phyloP scores from a whole-genome alignment of 2,888 invertebrate species.

The Drosophila neutralis region DNA sequence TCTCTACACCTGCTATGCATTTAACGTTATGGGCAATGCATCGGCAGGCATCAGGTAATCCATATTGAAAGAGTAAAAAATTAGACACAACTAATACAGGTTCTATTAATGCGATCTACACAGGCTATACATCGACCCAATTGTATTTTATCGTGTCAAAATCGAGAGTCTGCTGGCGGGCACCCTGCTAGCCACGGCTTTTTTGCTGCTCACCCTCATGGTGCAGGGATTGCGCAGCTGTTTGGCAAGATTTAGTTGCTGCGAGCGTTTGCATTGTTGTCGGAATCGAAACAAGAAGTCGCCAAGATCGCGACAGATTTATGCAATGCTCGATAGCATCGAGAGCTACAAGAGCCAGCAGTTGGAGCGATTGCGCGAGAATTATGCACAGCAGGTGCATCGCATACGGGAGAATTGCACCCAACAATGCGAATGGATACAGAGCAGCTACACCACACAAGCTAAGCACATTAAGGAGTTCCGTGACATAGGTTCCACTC shows the following conservation, averaged over 20 bases:
- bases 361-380: conserved; percentile 94
- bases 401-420: conserved; percentile 96
- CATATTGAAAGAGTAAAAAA: neutral
- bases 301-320: conserved; percentile 93
- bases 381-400: conserved; percentile 96
- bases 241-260: conserved; percentile 85
- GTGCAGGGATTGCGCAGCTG: conserved; percentile 90
- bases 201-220: conserved; percentile 92
- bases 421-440: conserved; percentile 97
- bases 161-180: conserved; percentile 94
- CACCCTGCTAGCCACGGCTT: conserved; percentile 90
- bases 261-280: conserved; percentile 90
- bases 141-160: conserved; percentile 92
- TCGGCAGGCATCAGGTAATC: conserved; percentile 88
- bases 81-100: neutral
- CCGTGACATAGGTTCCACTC: conserved; percentile 95
- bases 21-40: conserved; percentile 92
- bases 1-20: conserved; percentile 93
- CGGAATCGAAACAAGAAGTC: conserved; percentile 88
- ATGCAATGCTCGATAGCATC: conserved; percentile 94
- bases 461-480: conserved; percentile 94
- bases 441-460: conserved; percentile 95
- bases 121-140: conserved; percentile 92
- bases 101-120: neutral
- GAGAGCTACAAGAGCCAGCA: conserved; percentile 96